Evolutionary conservation across 1,140 invertebrate genomes (phyloP).

Genomic region (Drosophila sturtevanti): DNA sequence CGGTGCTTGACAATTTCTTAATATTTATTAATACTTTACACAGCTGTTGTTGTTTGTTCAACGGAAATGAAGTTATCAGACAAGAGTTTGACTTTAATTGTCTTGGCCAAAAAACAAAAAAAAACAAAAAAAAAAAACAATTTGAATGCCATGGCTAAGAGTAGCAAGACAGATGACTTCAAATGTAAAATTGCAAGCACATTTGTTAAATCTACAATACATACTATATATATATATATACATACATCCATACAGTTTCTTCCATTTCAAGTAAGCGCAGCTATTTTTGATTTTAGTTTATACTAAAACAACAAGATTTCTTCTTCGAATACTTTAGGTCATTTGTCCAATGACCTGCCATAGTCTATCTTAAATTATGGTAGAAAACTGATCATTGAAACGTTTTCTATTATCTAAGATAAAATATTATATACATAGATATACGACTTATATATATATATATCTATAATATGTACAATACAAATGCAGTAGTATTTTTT

Average conservation of each 20-base stretch:
- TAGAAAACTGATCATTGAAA: too few species aligned
- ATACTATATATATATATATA: not conserved
- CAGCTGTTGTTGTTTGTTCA: slow-evolving; percentile 63
- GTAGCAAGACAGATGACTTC: not conserved
- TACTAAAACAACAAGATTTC: too few species aligned
- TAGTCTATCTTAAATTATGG: too few species aligned
- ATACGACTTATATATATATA: too few species aligned
- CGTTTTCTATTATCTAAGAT: too few species aligned
- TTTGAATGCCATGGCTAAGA: slow-evolving; percentile 34
- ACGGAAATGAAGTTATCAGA: slow-evolving; percentile 73
- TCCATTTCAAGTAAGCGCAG: too few species aligned
- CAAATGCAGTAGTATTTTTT: too few species aligned
- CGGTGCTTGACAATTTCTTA: slow-evolving; percentile 59
- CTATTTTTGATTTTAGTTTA: not conserved
- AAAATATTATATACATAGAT: too few species aligned
- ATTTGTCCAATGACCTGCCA: too few species aligned
- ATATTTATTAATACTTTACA: slow-evolving; percentile 66
- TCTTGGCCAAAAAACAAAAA: not conserved
- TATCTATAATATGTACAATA: too few species aligned
- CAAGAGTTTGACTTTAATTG: slow-evolving; percentile 34
- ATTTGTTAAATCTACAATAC: not conserved
- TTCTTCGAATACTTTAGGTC: too few species aligned
- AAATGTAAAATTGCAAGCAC: not conserved
- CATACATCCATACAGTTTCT: too few species aligned
- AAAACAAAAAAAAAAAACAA: slow-evolving; percentile 11